phyloP scores from a whole-genome alignment of 2,113 vertebrate species.

The Menura novaehollandiae region DNA sequence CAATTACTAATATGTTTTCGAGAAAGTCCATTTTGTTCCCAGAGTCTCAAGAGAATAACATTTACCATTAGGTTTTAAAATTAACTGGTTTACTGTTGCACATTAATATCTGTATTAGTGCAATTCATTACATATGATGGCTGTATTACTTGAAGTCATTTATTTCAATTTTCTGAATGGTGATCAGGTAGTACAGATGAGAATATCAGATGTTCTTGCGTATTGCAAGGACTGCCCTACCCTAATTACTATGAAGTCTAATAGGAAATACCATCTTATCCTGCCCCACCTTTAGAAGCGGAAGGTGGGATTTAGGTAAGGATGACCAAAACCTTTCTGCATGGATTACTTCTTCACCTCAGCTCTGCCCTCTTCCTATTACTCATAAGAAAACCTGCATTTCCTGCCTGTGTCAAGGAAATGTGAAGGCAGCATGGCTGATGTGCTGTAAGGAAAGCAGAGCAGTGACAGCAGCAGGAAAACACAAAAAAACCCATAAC shows the following conservation, averaged over 20 bases:
- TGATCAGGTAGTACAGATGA: not conserved
- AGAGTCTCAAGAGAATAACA: not conserved
- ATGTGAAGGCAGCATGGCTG: not conserved
- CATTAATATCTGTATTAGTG: not conserved
- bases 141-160: not conserved
- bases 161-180: not conserved
- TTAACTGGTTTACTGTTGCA: not conserved
- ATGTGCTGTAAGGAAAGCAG: not conserved
- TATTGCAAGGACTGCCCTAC: not conserved
- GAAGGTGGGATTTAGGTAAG: not conserved
- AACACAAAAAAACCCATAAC: not conserved
- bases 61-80: not conserved
- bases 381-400: fast-evolving
- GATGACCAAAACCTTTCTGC: not conserved
- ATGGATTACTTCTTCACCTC: not conserved
- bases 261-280: not conserved
- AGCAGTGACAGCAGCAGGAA: not conserved
- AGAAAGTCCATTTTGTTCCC: not conserved
- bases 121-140: not conserved
- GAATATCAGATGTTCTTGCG: not conserved
- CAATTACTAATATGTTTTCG: not conserved
- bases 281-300: not conserved
- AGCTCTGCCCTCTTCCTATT: not conserved
- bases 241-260: not conserved
- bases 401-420: not conserved